Base-by-base conservation (phyloP, 2,888 invertebrate species). In the Xanthia icteritia region DNA sequence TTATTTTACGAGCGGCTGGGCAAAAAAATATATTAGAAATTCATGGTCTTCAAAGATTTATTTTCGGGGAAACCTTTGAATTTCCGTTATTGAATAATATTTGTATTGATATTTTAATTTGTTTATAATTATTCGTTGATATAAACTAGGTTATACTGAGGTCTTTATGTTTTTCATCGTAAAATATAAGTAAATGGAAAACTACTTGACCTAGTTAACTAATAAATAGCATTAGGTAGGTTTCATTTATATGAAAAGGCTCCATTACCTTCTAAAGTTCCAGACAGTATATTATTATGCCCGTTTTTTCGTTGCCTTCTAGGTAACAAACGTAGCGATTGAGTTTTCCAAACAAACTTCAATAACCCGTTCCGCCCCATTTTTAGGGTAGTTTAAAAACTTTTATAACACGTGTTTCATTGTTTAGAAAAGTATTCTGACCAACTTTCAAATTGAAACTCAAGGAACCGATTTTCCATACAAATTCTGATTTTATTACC, bases 1-100 rank as follows among this genome's bases (percentile, higher is more conserved):
- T 82, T 87, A 77, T 79, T 87, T 80, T 73, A 86, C 73, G 78
- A 77, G 64, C 72, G 36, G 56, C 23, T 36, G 67, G 76, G 56
- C 39, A 67, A 79, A 85, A 75, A 80, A 76, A 45, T n/a, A 36
- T 6, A 60, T 45, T 60, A 45, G 17, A 72, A 63, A 31, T 73
- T 70, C 64, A 45, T 42, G 36, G 15, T 65, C 45, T 60, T 63
- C 36, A 23, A 73, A 54, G 45, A 63, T 73, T 70, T 77, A 73
- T 80, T 84, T 82, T 58, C 13, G 20, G 11, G 51, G 56, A n/a
- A 79, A 31, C 60, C 11, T 72, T 20, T 54, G 66, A 61, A 39
- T 51, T 13, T 42, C 27, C 36, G 20, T 39, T 39, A 58, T 36
- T 45, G 45, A 69, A 48, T 54, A 15, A 48, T 48, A 66, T 27